phyloP scores from a whole-genome alignment of 2,113 vertebrate genomes.

The Scolopax mira region DNA sequence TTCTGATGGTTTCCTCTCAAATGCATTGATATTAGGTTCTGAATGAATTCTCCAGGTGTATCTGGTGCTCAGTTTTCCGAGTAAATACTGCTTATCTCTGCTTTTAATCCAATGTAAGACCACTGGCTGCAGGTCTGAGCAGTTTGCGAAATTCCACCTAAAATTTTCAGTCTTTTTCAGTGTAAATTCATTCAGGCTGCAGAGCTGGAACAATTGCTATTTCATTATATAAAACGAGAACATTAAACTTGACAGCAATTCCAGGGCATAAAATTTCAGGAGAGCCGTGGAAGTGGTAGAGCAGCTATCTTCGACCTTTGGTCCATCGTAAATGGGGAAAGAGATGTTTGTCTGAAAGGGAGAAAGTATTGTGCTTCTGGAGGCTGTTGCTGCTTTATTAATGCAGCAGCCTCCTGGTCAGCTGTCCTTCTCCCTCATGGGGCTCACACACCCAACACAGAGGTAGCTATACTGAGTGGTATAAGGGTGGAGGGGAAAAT shows the following conservation, averaged over 20 bases:
- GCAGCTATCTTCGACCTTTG: constrained; percentile 34
- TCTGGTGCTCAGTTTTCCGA: not conserved
- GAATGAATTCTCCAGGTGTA: constrained; percentile 36
- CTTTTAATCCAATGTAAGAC: not conserved
- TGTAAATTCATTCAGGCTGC: not conserved
- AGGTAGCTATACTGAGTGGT: not conserved
- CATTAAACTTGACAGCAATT: constrained; percentile 42
- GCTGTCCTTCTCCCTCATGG: not conserved
- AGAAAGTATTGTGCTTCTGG: not conserved
- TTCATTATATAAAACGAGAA: constrained; percentile 23
- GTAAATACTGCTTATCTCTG: constrained; percentile 40
- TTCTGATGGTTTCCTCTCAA: constrained; percentile 46
- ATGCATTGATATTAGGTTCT: constrained; percentile 40
- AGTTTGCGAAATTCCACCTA: constrained; percentile 20
- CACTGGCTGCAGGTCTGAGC: not conserved
- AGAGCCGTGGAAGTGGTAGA: not conserved
- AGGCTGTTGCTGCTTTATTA: not conserved
- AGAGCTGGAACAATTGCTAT: constrained; percentile 6
- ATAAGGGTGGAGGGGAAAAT: not conserved
- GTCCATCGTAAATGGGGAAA: constrained; percentile 8
- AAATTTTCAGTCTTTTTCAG: not conserved
- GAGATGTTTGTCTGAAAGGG: constrained; percentile 11
- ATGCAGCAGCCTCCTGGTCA: not conserved
- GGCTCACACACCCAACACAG: not conserved
- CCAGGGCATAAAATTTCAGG: constrained; percentile 22